A percentile compares a stretch with the other conserved stretches of the same genome.
Conservation (phyloP, 2,797 vertebrate genomes). For the Sebastes diploproa region DNA sequence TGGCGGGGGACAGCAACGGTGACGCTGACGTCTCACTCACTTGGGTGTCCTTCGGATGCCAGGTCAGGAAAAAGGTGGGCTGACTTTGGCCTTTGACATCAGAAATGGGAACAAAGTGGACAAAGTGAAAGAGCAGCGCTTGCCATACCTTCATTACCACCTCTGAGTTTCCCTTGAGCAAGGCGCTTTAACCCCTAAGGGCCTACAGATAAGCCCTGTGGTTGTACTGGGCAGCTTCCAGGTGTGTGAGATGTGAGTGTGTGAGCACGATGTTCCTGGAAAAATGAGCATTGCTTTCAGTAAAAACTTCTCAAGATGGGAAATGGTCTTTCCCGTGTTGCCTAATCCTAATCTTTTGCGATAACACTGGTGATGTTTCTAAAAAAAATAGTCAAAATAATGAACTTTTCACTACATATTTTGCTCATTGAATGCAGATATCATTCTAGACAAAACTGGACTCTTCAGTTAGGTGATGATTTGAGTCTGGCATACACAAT, state of each 20-base stretch:
- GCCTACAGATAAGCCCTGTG: background rate
- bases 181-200: background rate
- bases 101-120: slow-evolving; percentile 35
- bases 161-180: background rate
- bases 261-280: background rate
- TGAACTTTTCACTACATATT: background rate
- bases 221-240: background rate
- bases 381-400: background rate
- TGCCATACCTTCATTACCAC: background rate
- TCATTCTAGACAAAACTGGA: background rate
- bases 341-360: background rate
- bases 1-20: background rate
- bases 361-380: background rate
- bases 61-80: slow-evolving; percentile 50
- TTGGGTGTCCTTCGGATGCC: slow-evolving; percentile 30
- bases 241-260: background rate
- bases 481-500: background rate
- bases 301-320: background rate
- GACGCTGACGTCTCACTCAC: slow-evolving; percentile 45
- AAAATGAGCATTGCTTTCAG: background rate
- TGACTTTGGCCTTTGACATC: slow-evolving; percentile 50
- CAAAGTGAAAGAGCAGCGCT: background rate
- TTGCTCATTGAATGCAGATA: background rate
- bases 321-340: background rate
- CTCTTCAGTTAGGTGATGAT: background rate